phyloP scores from a whole-genome alignment of 2,888 invertebrate species.

The Spialia ferax region DNA sequence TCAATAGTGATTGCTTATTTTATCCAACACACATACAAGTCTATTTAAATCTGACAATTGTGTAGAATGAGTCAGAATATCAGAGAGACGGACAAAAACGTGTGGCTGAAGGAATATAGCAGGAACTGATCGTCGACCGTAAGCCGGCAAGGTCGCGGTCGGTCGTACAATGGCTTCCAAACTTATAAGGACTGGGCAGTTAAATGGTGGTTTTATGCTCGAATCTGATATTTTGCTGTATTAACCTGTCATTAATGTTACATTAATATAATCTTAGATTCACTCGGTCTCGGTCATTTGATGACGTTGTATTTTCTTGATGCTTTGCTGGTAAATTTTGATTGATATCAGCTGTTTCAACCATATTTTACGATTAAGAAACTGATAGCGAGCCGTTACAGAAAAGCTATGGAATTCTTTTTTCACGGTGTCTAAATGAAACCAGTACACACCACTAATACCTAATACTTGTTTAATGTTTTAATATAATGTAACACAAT shows the following conservation, averaged over 20 bases:
- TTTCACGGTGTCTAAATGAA: too few relatives aligned
- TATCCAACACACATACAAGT: slow-evolving; percentile 53
- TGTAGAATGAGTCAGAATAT: slow-evolving; percentile 69
- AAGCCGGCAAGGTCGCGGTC: slow-evolving; percentile 74
- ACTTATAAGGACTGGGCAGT: slow-evolving; percentile 53
- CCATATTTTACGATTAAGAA: too few relatives aligned
- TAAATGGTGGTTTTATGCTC: slow-evolving; percentile 42
- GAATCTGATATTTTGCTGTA: slow-evolving; percentile 8
- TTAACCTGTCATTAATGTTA: slow-evolving; percentile 2
- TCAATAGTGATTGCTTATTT: slow-evolving; percentile 60
- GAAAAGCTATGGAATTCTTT: too few relatives aligned
- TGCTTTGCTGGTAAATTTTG: too few relatives aligned
- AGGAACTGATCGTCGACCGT: slow-evolving; percentile 71
- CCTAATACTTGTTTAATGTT: too few relatives aligned
- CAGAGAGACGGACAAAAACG: slow-evolving; percentile 67
- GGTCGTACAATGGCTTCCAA: slow-evolving; percentile 74
- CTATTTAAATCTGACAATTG: slow-evolving; percentile 67
- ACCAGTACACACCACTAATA: too few relatives aligned
- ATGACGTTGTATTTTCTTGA: too few relatives aligned
- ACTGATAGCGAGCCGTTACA: too few relatives aligned
- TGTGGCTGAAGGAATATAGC: slow-evolving; percentile 57
- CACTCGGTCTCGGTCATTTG: too few relatives aligned
- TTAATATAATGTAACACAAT: too few relatives aligned
- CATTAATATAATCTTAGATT: too few relatives aligned
- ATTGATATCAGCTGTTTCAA: too few relatives aligned